Base-by-base conservation (phyloP, 2,113 vertebrate species). In the Leiothrix lutea region DNA sequence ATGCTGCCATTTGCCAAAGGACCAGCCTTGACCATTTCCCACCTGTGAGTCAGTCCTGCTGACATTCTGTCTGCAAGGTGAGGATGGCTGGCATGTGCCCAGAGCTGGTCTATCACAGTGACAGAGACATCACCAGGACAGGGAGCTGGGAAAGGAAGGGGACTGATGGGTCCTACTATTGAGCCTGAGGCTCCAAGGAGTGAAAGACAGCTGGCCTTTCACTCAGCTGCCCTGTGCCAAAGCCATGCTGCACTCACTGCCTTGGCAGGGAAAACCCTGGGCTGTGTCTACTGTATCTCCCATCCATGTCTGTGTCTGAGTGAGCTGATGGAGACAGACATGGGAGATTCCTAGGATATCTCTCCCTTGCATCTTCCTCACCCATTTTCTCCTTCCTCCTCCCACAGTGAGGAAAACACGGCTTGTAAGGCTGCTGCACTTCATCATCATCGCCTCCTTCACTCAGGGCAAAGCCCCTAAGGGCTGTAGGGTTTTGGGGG, bases 221-320 rank as follows among this genome's bases (percentile, higher is more conserved):
- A 31, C 40, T 79, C 82, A 64, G 36, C 44, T 67, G 47, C 22
- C 56, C 69, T 58, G 44, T 58, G 40, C 61, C 4, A 7, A 25
- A 60, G 21, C 48, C 35, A 5, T 5, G 5, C 33, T 33, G 36
- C 14, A 35, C 24, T 19, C 85, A 3, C 25, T 25, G 9, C 38
- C 31, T 45, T 20, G 8, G 54, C 5, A 2, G 14, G 25, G 31
- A 79, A 48, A 57, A 12, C n/a, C 14, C 8, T 2, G 53, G 15
- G 24, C 65, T 64, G 2, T 18, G 11, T 12, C 12, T 12, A 4
- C 53, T 31, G 25, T 5, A 4, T 9, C 25, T 12, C 40, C 44
- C 44, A 28, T 0, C 40, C 4, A 1, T 1, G 40, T 11, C 51
- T 15, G 2, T 33, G 24, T 18, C 57, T 2, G 0, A 48, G 78